Evolutionary conservation across 1,140 invertebrate species (phyloP).

Genomic region (Panagrolaimus sp.): DNA sequence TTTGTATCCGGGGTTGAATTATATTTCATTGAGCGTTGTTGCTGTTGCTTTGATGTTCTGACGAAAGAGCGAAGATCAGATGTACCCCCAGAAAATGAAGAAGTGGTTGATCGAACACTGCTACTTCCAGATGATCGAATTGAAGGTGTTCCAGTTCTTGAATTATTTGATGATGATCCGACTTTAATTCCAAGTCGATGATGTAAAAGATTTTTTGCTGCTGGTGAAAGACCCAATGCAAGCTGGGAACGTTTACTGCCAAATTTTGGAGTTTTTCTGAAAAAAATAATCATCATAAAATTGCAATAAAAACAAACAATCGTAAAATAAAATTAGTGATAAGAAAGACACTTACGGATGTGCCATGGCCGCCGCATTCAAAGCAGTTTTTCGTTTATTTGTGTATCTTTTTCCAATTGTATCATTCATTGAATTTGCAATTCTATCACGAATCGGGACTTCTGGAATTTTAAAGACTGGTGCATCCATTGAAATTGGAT

Average conservation of each 20-base stretch:
- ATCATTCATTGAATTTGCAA: constrained; percentile 82
- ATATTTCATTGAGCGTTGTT: too few species aligned
- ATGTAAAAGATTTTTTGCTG: constrained; percentile 1
- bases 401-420: constrained; percentile 78
- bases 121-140: too few species aligned
- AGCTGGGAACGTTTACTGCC: not conserved
- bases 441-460: constrained; percentile 71
- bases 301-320: not conserved
- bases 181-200: constrained; percentile 10
- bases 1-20: too few species aligned
- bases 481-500: constrained; percentile 43
- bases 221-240: constrained; percentile 5
- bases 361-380: not conserved
- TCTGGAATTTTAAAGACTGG: constrained; percentile 73
- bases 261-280: constrained; percentile 16
- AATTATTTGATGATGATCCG: not conserved
- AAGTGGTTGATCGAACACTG: too few species aligned
- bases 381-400: constrained; percentile 67
- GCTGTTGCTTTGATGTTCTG: too few species aligned
- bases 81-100: too few species aligned
- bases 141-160: too few species aligned
- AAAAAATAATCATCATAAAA: not conserved
- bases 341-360: constrained; percentile 8
- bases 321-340: not conserved
- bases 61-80: too few species aligned